Base-by-base conservation (phyloP, 2,888 invertebrate species). In the Clivina fossor region DNA sequence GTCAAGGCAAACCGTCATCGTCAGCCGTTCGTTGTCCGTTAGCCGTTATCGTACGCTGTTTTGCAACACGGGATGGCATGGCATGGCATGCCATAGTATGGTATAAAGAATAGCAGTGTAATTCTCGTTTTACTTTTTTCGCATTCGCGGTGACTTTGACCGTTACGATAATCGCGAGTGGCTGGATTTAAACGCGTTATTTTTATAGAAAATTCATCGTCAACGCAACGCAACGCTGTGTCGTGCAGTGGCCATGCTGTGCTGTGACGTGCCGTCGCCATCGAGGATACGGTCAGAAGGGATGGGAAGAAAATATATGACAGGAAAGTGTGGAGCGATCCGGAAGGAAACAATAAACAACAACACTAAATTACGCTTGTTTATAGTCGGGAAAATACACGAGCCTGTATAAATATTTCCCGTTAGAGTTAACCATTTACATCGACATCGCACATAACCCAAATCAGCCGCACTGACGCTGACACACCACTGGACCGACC, bases 321-420 rank as follows among this genome's bases (percentile, higher is more conserved):
- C 51, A 49, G 51, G 51, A 51, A 51, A 51, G 41, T 51, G 51
- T 51, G 51, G 43, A 51, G 32, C 41, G 43, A 51, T 51, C 30
- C 51, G 51, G 51, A 51, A 51, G 51, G 51, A 51, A 51, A 38
- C 43, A 51, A 51, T 51, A 51, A 51, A 51, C 51, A 51, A 51
- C 51, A 32, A 51, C 51, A 51, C 41, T 51, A 51, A 51, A 51
- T 51, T 51, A 51, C 43, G 41, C 51, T 51, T 41, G 51, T 51
- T 51, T 51, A 51, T 51, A 43, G 51, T 43, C 51, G 22, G 41
- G 28, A 51, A 51, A 51, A 51, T 43, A 49, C 49, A 51, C 41
- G 43, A 43, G 41, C 32, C 22, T 51, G 41, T 50, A 28, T 51
- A 51, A 51, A 41, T 51, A 51, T 51, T 51, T 51, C 51, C 51